Base-by-base conservation (phyloP, 2,113 vertebrate genomes). In the Rhynchopsitta pachyrhyncha region DNA sequence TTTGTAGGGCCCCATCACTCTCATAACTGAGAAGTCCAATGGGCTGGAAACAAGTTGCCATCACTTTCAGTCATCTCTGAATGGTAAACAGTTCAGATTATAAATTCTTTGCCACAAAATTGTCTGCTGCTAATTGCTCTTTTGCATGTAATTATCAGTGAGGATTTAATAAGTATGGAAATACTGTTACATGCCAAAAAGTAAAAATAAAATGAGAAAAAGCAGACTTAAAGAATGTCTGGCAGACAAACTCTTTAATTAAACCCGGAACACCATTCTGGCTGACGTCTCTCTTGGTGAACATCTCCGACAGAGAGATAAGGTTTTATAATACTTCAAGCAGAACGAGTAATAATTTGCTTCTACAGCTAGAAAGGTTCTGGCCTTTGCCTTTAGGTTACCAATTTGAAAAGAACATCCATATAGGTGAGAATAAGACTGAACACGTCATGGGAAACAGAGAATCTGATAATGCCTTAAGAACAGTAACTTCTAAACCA, bases 31-130 rank as follows among this genome's bases (percentile, higher is more conserved):
- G 55, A 90, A 59, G 67, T 74, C 52, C 92, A 98, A 73, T 88
- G 84, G 93, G 31, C 90, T 95, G 87, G 71, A 94, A 97, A 96
- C 80, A 96, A 89, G 83, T 91, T 95, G 90, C 86, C 93, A 96
- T 92, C 96, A 96, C 91, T 96, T 98, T 95, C 95, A 94, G 93
- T 95, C 96, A 86, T 90, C 92, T 97, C 85, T 96, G 95, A 97
- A 97, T 97, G 95, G 88, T 93, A 97, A 98, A 91, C 90, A 96
- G 93, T 97, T 97, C 94, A 95, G 96, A 97, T 96, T 91, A 97
- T 94, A 90, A 93, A 96, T 97, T 92, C 94, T 96, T 97, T 97
- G 95, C 96, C 89, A 97, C 95, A 97, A 96, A 95, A 97, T 87
- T 95, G 93, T 94, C 92, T 97, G 77, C 66, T 88, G 80, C 79